A percentile compares a stretch with the other conserved stretches of the same genome.
These are phyloP conservation scores for Sebastes vulpes DNA, from an alignment of 2,797 vertebrate species.

Conservation along the genomic window DNA sequence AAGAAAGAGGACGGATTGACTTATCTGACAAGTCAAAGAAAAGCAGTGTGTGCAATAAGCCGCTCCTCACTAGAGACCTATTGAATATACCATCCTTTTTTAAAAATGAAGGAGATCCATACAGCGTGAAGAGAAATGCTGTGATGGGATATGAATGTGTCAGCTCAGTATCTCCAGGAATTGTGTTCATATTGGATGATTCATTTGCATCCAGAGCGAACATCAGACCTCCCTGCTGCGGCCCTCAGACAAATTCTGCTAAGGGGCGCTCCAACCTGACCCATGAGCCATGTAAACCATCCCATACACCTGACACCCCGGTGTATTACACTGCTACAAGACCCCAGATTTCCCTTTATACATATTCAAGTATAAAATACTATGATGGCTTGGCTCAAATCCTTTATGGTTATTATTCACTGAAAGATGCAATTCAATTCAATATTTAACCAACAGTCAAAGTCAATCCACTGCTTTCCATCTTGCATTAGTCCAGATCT, in stretches of 20 bases:
- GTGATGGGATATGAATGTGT: background rate
- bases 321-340: background rate
- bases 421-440: background rate
- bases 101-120: background rate
- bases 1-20: slow-evolving; percentile 23
- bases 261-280: background rate
- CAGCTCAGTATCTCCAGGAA: background rate
- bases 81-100: slow-evolving; percentile 11
- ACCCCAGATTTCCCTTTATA: background rate
- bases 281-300: background rate
- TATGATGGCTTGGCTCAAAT: background rate
- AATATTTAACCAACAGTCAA: too few relatives aligned
- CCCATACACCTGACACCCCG: background rate
- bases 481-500: too few relatives aligned
- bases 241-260: background rate
- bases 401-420: background rate
- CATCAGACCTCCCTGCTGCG: too few relatives aligned
- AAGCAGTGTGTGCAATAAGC: slow-evolving; percentile 45
- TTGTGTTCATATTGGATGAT: background rate
- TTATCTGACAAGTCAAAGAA: slow-evolving; percentile 49
- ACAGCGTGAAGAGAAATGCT: background rate
- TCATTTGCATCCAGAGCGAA: background rate
- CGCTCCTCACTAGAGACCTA: slow-evolving; percentile 11
- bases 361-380: background rate
- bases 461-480: too few relatives aligned